A percentile compares a stretch with the other conserved stretches of the same genome.
Evolutionary conservation across 2,888 invertebrate species (phyloP).

Genomic region (Ptilodon capucinus): DNA sequence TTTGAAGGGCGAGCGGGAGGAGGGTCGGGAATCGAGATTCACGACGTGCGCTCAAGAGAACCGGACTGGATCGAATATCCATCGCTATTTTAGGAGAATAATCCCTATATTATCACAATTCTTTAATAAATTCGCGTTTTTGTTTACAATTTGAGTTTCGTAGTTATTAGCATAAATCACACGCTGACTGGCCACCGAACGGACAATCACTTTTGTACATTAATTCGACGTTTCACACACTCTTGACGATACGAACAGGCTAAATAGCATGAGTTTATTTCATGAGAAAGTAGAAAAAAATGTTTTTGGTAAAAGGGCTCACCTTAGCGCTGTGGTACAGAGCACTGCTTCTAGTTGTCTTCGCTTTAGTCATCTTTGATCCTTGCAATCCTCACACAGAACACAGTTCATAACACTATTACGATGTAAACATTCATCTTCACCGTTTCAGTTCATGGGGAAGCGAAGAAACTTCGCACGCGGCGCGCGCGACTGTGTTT

Average conservation of each 20-base stretch:
- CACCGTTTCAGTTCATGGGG: conserved; percentile 52
- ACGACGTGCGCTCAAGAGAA: conserved; percentile 48
- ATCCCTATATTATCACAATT: not conserved
- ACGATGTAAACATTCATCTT: conserved; percentile 54
- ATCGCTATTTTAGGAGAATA: conserved; percentile 31
- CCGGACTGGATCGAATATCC: conserved; percentile 55
- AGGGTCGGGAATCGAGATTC: conserved; percentile 62
- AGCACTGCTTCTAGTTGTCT: conserved; percentile 82
- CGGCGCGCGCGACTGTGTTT: conserved; percentile 62
- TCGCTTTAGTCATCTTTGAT: conserved; percentile 82
- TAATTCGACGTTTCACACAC: not conserved
- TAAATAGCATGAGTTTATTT: conserved; percentile 21
- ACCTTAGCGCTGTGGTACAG: conserved; percentile 91
- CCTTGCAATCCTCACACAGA: conserved; percentile 47
- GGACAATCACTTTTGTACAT: not conserved
- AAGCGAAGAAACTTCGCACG: conserved; percentile 54
- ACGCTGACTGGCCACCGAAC: conserved; percentile 24
- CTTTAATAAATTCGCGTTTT: not conserved
- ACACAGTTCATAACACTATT: conserved; percentile 68
- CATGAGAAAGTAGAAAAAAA: conserved; percentile 27
- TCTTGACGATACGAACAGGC: not conserved
- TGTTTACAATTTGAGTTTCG: conserved; percentile 4
- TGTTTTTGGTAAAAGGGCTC: conserved; percentile 47
- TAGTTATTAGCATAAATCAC: conserved; percentile 42
- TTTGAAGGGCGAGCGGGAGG: conserved; percentile 50